Conservation (phyloP, 1,140 invertebrate genomes). For the Drosophila bifasciata region DNA sequence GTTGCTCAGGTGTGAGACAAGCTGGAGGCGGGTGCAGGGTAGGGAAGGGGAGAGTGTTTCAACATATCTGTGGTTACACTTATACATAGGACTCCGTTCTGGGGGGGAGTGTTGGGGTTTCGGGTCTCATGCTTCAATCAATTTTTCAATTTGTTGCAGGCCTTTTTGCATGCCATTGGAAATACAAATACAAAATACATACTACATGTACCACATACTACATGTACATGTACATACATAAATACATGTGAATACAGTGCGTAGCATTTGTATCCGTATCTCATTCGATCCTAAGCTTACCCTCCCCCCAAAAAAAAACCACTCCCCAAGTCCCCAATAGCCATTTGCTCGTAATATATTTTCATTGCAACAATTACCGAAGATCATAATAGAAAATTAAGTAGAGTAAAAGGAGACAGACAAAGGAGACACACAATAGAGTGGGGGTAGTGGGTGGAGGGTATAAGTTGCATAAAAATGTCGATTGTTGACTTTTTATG, state of each 20-base stretch:
- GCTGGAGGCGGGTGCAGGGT: no score
- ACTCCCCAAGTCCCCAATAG: background rate
- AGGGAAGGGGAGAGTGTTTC: background rate
- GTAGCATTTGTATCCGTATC: no score
- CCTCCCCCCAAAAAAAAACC: background rate
- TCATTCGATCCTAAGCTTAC: background rate
- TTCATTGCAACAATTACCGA: constrained; percentile 44
- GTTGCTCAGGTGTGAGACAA: constrained; percentile 56
- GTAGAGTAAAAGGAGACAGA: constrained; percentile 22
- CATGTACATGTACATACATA: constrained; percentile 2
- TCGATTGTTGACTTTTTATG: constrained; percentile 74
- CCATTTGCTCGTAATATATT: constrained; percentile 31
- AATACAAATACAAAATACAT: constrained; percentile 25
- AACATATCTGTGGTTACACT: constrained; percentile 59
- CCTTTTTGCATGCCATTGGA: constrained; percentile 44
- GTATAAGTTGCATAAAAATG: constrained; percentile 61
- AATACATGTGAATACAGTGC: no score
- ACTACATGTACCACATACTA: no score
- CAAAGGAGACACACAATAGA: constrained; percentile 1
- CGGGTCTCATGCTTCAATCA: constrained; percentile 51
- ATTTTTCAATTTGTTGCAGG: constrained; percentile 73
- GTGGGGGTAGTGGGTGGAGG: no score
- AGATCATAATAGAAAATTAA: constrained; percentile 53
- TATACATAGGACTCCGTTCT: constrained; percentile 16
- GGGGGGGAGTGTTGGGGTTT: no score